Evolutionary conservation across 2,113 vertebrate genomes (phyloP).

Genomic region (Hymenochirus boettgeri): DNA sequence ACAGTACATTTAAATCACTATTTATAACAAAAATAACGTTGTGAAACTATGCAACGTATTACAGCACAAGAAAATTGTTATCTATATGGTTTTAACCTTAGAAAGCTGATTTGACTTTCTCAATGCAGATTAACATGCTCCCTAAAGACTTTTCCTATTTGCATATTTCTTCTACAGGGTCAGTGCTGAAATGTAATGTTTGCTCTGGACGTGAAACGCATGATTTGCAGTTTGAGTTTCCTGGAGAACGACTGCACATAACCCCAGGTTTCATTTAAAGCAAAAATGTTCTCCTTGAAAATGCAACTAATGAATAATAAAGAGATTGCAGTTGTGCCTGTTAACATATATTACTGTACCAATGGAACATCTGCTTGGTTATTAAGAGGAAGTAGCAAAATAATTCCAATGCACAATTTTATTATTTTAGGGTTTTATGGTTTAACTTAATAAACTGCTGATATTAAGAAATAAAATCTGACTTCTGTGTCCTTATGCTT

Average conservation of each 20-base stretch:
- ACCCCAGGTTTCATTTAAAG: background rate
- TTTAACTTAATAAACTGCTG: too few species aligned
- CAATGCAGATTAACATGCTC: constrained; percentile 11
- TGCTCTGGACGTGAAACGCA: constrained; percentile 3
- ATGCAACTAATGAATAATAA: background rate
- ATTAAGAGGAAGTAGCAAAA: too few species aligned
- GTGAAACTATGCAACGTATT: background rate
- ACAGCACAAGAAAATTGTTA: background rate
- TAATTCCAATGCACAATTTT: too few species aligned
- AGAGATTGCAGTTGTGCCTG: background rate
- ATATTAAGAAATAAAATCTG: too few species aligned
- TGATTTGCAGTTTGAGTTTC: background rate
- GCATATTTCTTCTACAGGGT: constrained; percentile 5
- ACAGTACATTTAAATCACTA: background rate
- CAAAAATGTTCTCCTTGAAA: background rate
- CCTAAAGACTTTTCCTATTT: constrained; percentile 12
- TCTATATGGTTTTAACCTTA: constrained; percentile 15
- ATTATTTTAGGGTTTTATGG: too few species aligned
- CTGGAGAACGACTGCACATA: background rate
- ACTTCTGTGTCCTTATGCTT: too few species aligned
- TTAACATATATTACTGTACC: background rate
- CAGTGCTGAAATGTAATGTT: constrained; percentile 2
- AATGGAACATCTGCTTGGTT: too few species aligned
- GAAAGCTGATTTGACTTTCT: constrained; percentile 14
- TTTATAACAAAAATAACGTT: background rate